Conservation (phyloP, 2,797 vertebrate genomes). For the Enteromius afrohamiltoni region DNA sequence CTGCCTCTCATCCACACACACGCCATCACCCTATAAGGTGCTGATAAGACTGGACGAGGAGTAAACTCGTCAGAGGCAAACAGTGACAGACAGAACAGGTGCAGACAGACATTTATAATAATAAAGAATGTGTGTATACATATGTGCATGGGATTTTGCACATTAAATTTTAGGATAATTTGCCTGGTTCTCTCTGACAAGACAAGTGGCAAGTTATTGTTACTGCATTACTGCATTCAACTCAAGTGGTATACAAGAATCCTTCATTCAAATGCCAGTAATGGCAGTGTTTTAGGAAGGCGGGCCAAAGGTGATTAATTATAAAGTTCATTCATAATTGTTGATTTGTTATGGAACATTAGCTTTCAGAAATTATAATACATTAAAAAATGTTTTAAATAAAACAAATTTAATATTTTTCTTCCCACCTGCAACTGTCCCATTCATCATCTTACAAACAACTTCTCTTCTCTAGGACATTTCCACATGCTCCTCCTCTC, state of each 20-base stretch:
- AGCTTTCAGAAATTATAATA: not conserved
- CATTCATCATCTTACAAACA: slow-evolving; percentile 7
- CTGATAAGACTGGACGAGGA: not conserved
- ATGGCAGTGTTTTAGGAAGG: slow-evolving; percentile 2
- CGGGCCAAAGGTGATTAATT: not conserved
- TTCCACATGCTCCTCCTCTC: slow-evolving; percentile 4
- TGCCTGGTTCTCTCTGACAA: slow-evolving; percentile 3
- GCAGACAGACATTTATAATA: not conserved
- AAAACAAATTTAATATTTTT: not conserved
- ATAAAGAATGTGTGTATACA: not conserved
- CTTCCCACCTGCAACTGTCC: not conserved
- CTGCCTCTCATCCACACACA: not conserved
- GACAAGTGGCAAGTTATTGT: not conserved
- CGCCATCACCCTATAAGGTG: not conserved
- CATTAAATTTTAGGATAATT: not conserved
- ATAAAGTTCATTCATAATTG: not conserved
- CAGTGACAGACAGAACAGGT: not conserved
- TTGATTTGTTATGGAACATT: not conserved
- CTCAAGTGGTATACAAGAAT: slow-evolving; percentile 11
- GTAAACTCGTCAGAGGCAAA: not conserved
- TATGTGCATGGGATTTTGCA: not conserved
- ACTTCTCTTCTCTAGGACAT: not conserved
- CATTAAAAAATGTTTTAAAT: not conserved
- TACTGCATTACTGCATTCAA: too few species aligned
- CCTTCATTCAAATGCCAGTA: not conserved